Conservation (phyloP, 2,797 vertebrate species). For the Distichodus sexfasciatus region DNA sequence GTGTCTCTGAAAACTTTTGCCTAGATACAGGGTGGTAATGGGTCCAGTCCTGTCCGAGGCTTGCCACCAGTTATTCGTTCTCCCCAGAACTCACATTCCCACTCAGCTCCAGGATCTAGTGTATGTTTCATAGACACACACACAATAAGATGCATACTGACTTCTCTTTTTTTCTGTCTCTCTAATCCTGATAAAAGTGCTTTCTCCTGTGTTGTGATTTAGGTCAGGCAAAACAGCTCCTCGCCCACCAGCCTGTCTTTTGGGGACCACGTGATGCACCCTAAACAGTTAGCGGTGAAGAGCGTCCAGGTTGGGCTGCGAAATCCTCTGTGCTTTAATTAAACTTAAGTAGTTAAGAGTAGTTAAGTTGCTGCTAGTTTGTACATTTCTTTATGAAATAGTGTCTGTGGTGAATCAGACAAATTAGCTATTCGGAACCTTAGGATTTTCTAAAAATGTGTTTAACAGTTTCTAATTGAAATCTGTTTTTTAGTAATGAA, state of each 20-base stretch:
- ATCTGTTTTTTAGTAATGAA: too few relatives aligned
- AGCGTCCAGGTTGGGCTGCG: slow-evolving; percentile 84
- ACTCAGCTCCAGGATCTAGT: slow-evolving; percentile 90
- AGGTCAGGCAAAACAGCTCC: slow-evolving; percentile 96
- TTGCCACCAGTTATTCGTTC: slow-evolving; percentile 90
- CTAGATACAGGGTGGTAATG: slow-evolving; percentile 96
- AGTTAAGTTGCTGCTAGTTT: not conserved
- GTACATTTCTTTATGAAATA: not conserved
- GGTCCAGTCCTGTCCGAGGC: slow-evolving; percentile 94
- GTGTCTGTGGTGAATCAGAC: slow-evolving; percentile 14
- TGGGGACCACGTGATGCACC: slow-evolving; percentile 90
- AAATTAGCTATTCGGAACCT: too few relatives aligned
- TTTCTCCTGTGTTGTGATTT: slow-evolving; percentile 53
- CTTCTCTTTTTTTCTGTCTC: not conserved
- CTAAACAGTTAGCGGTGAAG: slow-evolving; percentile 94
- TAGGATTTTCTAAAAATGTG: too few relatives aligned
- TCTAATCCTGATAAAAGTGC: slow-evolving; percentile 7
- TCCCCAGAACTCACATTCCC: slow-evolving; percentile 96
- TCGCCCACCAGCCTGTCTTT: slow-evolving; percentile 95
- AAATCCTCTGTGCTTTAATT: not conserved
- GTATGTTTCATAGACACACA: slow-evolving; percentile 70
- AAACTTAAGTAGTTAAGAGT: not conserved
- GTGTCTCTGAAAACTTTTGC: slow-evolving; percentile 29
- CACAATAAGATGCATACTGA: not conserved
- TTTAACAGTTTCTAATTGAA: too few relatives aligned